Evolutionary conservation across 2,113 vertebrate genomes (phyloP).

Genomic region (Alligator mississippiensis): DNA sequence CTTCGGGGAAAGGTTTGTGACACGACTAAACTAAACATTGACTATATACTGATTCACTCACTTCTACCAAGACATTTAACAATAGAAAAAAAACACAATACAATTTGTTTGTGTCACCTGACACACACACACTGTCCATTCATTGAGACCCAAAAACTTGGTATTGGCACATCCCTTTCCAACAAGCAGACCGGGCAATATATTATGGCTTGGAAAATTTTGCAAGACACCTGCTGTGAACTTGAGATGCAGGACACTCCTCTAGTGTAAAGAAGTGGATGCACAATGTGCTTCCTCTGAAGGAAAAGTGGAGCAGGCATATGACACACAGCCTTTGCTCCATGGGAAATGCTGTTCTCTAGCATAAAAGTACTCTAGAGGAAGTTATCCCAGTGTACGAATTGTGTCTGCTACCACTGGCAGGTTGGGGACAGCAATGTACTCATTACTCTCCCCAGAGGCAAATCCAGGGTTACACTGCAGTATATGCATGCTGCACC

Average conservation of each 20-base stretch:
- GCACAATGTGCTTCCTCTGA: too few species aligned
- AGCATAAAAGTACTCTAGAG: too few species aligned
- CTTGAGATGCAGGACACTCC: neutral
- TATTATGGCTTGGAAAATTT: neutral
- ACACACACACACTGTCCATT: neutral
- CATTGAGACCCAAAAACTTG: neutral
- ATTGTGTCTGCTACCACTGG: too few species aligned
- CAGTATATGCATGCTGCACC: neutral
- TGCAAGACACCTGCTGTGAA: neutral
- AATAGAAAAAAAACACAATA: rapidly evolving
- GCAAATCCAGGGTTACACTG: too few species aligned
- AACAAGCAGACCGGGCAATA: neutral
- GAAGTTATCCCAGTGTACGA: too few species aligned
- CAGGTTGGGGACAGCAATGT: too few species aligned
- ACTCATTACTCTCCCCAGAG: too few species aligned
- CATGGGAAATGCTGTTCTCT: too few species aligned
- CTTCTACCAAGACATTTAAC: neutral
- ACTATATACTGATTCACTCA: neutral
- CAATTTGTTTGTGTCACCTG: neutral
- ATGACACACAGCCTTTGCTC: too few species aligned
- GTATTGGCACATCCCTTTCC: neutral
- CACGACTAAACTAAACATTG: neutral
- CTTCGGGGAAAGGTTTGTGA: too few species aligned
- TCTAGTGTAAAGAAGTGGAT: neutral
- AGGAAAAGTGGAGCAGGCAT: too few species aligned